Conservation (phyloP, 2,797 vertebrate species). For the Florisuga fusca region DNA sequence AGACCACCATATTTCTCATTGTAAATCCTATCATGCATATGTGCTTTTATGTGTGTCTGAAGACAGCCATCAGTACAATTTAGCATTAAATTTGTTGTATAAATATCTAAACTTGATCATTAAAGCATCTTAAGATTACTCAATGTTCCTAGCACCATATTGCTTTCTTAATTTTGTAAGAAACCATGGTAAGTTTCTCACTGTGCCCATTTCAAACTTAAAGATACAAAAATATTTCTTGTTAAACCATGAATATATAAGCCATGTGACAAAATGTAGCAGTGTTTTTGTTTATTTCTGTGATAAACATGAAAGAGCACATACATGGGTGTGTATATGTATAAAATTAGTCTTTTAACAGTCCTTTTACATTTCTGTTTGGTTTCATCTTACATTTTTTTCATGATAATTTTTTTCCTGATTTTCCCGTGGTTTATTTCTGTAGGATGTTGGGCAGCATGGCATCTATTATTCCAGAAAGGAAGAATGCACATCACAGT, state of each 20-base stretch:
- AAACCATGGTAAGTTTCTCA: not conserved
- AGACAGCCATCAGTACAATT: not conserved
- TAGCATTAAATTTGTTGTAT: not conserved
- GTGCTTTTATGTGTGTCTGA: not conserved
- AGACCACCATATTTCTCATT: not conserved
- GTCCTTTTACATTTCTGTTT: not conserved
- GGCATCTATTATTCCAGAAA: constrained; percentile 97
- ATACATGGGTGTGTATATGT: not conserved
- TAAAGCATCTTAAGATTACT: not conserved
- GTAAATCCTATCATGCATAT: not conserved
- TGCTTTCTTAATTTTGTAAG: not conserved
- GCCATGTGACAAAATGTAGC: not conserved
- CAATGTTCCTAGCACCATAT: not conserved
- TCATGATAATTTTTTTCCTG: not conserved
- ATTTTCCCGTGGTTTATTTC: not conserved
- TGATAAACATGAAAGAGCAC: not conserved
- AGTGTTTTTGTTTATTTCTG: not conserved
- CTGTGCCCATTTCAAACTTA: not conserved
- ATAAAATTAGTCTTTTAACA: not conserved
- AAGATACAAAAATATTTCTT: not conserved
- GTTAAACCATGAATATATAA: not conserved
- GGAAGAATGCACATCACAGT: constrained; percentile 97
- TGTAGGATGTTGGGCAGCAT: constrained; percentile 96
- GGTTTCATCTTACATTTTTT: not conserved
- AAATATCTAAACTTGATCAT: not conserved